Conservation (phyloP, 2,113 vertebrate genomes). For the Donacobius atricapilla region DNA sequence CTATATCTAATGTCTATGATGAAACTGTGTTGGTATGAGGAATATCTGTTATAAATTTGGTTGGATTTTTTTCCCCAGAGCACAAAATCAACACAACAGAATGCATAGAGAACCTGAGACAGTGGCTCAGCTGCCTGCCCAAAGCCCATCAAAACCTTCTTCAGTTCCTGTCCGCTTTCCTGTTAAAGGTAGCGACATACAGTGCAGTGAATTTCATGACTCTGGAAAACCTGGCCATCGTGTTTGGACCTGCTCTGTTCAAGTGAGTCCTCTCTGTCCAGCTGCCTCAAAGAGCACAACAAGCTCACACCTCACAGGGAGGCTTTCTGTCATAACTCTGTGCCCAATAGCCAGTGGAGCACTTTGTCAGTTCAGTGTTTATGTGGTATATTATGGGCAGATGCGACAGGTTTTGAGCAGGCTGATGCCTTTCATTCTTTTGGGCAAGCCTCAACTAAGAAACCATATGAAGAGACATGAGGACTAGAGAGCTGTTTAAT, state of each 20-base stretch:
- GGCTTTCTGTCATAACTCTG: not conserved
- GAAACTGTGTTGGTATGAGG: not conserved
- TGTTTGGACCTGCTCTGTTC: slow-evolving; percentile 82
- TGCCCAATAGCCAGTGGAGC: not conserved
- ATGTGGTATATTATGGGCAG: not conserved
- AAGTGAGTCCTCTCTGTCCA: slow-evolving; percentile 39
- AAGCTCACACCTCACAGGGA: not conserved
- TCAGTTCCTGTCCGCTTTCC: slow-evolving; percentile 75
- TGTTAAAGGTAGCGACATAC: slow-evolving; percentile 71
- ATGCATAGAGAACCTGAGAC: slow-evolving; percentile 58
- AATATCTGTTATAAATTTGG: not conserved
- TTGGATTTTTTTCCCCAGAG: not conserved
- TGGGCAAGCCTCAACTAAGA: not conserved
- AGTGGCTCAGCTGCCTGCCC: slow-evolving; percentile 63
- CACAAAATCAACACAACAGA: slow-evolving; percentile 28
- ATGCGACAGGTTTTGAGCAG: not conserved
- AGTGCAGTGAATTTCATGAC: slow-evolving; percentile 81
- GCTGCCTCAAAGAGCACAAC: not conserved
- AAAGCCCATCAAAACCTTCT: slow-evolving; percentile 67
- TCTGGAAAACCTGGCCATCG: slow-evolving; percentile 76
- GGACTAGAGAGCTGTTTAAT: not conserved
- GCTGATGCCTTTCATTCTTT: too few relatives aligned
- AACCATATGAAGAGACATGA: not conserved
- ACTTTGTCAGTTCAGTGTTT: not conserved
- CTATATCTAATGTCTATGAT: not conserved